Percentiles rank a stretch among this genome's conserved stretches.
Evolutionary conservation across 2,113 vertebrate species (phyloP).

Genomic region (Pimephales promelas): DNA sequence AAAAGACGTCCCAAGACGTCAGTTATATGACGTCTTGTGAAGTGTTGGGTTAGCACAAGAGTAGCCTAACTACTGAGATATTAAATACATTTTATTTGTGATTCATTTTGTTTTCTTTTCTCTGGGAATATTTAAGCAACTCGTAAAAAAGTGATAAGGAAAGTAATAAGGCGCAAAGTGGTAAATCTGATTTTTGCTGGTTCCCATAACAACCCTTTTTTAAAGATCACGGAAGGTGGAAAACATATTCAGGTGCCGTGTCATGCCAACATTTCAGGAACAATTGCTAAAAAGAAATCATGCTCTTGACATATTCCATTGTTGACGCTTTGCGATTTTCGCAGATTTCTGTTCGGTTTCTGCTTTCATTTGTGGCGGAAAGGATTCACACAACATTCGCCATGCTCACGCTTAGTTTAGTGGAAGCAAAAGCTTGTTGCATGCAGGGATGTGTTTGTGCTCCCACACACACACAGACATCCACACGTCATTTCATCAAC

Average conservation of each 20-base stretch:
- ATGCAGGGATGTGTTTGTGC: not conserved
- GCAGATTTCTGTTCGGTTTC: not conserved
- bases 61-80: not conserved
- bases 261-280: not conserved
- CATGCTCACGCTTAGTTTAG: not conserved
- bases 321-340: not conserved
- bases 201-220: slow-evolving; percentile 27
- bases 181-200: not conserved
- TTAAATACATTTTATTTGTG: not conserved
- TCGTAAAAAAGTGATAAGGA: not conserved
- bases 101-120: not conserved
- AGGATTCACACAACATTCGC: not conserved
- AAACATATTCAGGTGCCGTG: not conserved
- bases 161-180: not conserved
- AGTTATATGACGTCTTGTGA: no score
- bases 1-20: no score
- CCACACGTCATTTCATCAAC: not conserved
- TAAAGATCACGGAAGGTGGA: not conserved
- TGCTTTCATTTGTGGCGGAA: not conserved
- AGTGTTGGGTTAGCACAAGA: no score
- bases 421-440: not conserved
- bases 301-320: not conserved
- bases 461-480: not conserved
- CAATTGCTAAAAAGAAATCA: not conserved
- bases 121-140: not conserved